Base-by-base conservation (phyloP, 2,888 invertebrate genomes). In the Ochropleura plecta region DNA sequence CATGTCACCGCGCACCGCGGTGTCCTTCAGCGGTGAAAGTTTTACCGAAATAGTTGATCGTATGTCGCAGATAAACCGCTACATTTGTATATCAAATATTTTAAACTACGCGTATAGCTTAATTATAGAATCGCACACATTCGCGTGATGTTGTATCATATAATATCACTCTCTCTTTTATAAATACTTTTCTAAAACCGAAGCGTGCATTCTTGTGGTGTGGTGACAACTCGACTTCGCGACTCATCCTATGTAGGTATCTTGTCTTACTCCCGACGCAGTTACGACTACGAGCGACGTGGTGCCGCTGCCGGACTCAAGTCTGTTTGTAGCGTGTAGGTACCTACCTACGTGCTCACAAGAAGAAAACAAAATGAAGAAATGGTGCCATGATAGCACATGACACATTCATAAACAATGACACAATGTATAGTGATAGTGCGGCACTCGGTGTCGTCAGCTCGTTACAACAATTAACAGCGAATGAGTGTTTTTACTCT, bases 1-100 rank as follows among this genome's bases (percentile, higher is more conserved):
- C 55, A 66, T 16, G 60, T 66, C 64, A 16, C 75, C 60, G 70
- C 84, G 71, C 30, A 30, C 30, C 30, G 30, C 30, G 30, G 30
- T 30, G 30, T 68, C 84, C 75, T 82, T 79, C 84, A 64, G 14
- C 69, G 49, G 82, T 66, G 84, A 83, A 83, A 84, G 82, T 84
- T 77, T 55, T 40, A 70, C 82, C 49, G 30, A 80, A 82, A 84
- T 84, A 82, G 49, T 48, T 40, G 60, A 48, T 51, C 70, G 66
- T 57, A 53, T 53, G 8, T 62, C 30, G 65, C 70, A 59, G 51
- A 70, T 74, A 30, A 48, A 64, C 65, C 12, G 46, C 51, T 70
- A 30, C 30, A 40, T 48, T 30, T 30, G 30, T 30, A 30, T 30
- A 42, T 60, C 55, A 16, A 12, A 40, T 46, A 48, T 30, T 3